Base-by-base conservation (phyloP, 2,797 vertebrate genomes). In the Rhyacichthys aspro region DNA sequence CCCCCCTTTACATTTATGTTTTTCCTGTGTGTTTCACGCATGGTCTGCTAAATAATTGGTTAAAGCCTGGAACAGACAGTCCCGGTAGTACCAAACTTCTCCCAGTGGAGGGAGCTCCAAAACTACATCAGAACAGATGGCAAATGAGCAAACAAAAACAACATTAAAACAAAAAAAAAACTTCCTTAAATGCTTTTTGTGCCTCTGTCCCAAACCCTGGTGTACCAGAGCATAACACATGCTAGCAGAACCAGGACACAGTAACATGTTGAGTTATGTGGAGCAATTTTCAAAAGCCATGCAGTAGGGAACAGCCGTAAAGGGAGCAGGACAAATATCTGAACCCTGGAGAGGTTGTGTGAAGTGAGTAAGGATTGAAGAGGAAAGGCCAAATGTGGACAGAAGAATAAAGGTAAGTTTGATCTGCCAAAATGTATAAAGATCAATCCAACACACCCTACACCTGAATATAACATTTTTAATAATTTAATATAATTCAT, bases 61-160 rank as follows among this genome's bases (percentile, higher is more conserved):
- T 73, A 63, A 55, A 50, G 58, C 49, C 47, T 33, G 58, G 63
- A 83, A 86, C 81, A 86, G 78, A 85, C 61, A 34, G 61, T 86
- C 84, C 80, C 87, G 76, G 81, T 75, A 74, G 85, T 82, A 78
- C 67, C 76, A 67, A 67, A 54, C 8, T 3, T 70, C 61, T 85
- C 85, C 79, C 88, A 74, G 56, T 52, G 82, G 72, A 72, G 58
- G 54, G 70, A 85, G 72, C 74, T 76, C 66, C 71, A 81, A 74
- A 83, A 76, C 67, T 64, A 54, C 53, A 57, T 75, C 52, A 63
- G 78, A 84, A 75, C 88, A 90, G 88, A 92, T 91, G 90, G 86
- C 76, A 65, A 43, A 67, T 18, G 32, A 73, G 58, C 41, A 73
- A 67, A 71, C 36, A 23, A 63, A 63, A 63, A 33, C 42, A 54